Base-by-base conservation (phyloP, 2,888 invertebrate species). In the Sinodicranocentrus sp. region DNA sequence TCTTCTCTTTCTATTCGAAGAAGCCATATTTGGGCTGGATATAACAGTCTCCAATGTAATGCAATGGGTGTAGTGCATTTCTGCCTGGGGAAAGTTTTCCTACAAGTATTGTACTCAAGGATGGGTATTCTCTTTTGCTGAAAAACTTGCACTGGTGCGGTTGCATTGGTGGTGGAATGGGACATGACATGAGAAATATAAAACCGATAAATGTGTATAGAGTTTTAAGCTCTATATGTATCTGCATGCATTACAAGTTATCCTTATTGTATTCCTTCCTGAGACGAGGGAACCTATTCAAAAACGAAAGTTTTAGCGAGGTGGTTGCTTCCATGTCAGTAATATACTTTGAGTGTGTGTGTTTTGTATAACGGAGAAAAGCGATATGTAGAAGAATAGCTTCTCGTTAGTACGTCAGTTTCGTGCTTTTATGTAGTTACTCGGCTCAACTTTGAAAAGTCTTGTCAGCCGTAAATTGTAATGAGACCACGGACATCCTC, bases 381-480 rank as follows among this genome's bases (percentile, higher is more conserved):
- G 48, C 48, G 48, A 48, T 48, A 48, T 48, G 15, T 48, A 44
- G 44, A 67, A 67, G 67, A 67, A 67, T 67, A 67, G 67, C 8
- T 67, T 67, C 67, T 67, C 67, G 67, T 67, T 67, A 67, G 67
- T 6, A 39, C 44, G 67, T 67, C 67, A 67, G n/a, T 43, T 67
- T 67, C 44, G n/a, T 43, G 43, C 44, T 67, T 67, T 44, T 23
- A 67, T 23, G 44, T 25, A 67, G 26, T 67, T 67, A 39, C 61
- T 3, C 28, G 26, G 63, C 33, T 63, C 33, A 63, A 63, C n/a
- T 67, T 67, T 67, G 67, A 44, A 67, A 67, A 23, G 39, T 43
- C 44, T 44, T 67, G 67, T 67, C 67, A 67, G 67, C 23, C 67
- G 67, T 67, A 67, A 67, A 67, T 67, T 67, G 43, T 67, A 67